Conservation (phyloP, 2,797 vertebrate genomes). For the Spinibarbus caldwelli region DNA sequence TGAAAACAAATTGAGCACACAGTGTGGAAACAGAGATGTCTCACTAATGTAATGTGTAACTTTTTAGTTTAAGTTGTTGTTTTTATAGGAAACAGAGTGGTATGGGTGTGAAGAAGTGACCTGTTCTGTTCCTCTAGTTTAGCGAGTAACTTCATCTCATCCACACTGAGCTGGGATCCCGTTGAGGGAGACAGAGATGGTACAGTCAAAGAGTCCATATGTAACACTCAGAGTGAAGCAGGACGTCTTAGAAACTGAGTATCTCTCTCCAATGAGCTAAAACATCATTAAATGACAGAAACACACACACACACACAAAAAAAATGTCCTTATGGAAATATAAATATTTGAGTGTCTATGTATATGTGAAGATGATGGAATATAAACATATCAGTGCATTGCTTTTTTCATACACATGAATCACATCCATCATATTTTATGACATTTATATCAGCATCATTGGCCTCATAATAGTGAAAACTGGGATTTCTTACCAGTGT, state of each 20-base stretch:
- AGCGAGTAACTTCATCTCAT: constrained; percentile 51
- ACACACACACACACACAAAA: background rate
- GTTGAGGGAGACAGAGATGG: background rate
- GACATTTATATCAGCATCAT: background rate
- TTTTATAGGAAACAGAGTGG: background rate
- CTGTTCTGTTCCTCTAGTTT: constrained; percentile 57
- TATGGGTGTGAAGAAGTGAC: constrained; percentile 4
- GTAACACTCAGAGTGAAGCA: background rate
- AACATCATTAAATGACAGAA: background rate
- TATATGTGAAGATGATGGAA: background rate
- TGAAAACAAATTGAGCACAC: background rate
- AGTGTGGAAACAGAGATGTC: background rate
- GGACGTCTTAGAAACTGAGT: background rate
- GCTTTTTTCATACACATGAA: background rate
- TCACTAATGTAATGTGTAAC: constrained; percentile 13
- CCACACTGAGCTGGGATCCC: constrained; percentile 31
- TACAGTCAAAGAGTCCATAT: constrained; percentile 41
- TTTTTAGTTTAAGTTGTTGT: background rate
- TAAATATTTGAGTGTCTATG: background rate
- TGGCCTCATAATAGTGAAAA: constrained; percentile 9
- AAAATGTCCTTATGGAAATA: background rate
- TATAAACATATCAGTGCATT: background rate
- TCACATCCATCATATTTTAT: background rate
- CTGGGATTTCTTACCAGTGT: constrained; percentile 22
- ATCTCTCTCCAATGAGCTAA: background rate